phyloP scores from a whole-genome alignment of 2,888 invertebrate genomes.

The Athrips mouffetella region DNA sequence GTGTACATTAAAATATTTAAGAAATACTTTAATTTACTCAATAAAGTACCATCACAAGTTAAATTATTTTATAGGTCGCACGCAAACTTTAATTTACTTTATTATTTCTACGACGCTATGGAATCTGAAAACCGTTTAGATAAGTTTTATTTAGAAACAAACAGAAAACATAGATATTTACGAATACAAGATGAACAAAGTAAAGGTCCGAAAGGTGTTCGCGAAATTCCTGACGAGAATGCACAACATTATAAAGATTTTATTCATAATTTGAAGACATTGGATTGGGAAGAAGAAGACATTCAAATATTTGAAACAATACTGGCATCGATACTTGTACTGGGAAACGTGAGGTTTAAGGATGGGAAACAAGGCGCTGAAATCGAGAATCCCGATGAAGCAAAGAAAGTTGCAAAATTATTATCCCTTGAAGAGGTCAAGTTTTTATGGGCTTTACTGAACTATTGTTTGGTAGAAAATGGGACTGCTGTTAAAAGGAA shows the following conservation, averaged over 20 bases:
- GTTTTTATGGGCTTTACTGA: slow-evolving; percentile 90
- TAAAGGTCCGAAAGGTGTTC: slow-evolving; percentile 78
- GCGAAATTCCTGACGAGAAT: slow-evolving; percentile 83
- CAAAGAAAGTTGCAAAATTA: slow-evolving; percentile 84
- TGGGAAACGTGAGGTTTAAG: slow-evolving; percentile 89
- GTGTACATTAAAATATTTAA: slow-evolving; percentile 25
- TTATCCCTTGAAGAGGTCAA: slow-evolving; percentile 89
- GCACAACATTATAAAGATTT: slow-evolving; percentile 81
- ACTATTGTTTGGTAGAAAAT: slow-evolving; percentile 88
- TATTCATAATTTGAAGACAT: slow-evolving; percentile 78
- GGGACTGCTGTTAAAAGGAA: slow-evolving; percentile 82
- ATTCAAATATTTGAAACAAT: slow-evolving; percentile 83
- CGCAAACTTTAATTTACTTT: slow-evolving; percentile 93
- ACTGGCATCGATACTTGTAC: slow-evolving; percentile 85
- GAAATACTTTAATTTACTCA: not conserved
- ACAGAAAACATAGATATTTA: slow-evolving; percentile 86
- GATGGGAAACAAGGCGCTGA: slow-evolving; percentile 83
- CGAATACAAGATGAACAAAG: slow-evolving; percentile 79
- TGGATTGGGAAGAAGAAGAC: slow-evolving; percentile 86
- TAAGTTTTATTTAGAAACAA: slow-evolving; percentile 82
- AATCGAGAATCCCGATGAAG: slow-evolving; percentile 84
- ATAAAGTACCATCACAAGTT: too few relatives aligned
- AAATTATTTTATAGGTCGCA: slow-evolving; percentile 81
- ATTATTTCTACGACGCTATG: slow-evolving; percentile 93
- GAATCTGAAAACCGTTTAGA: slow-evolving; percentile 82